A percentile compares a stretch with the other conserved stretches of the same genome.
phyloP scores from a whole-genome alignment of 1,140 invertebrate genomes.

The Nasonia longicornis region DNA sequence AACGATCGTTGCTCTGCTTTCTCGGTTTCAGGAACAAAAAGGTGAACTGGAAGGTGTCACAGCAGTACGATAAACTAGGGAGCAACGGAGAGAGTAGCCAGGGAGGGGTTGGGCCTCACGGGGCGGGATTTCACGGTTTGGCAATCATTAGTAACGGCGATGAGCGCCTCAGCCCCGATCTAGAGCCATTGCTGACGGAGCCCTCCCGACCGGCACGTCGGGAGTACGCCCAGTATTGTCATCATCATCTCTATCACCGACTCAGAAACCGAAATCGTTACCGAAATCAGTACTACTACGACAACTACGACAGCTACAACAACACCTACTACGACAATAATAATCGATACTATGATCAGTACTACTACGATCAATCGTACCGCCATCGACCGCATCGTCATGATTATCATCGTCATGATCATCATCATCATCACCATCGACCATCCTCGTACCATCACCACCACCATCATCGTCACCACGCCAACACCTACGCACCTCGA shows the following conservation, averaged over 20 bases:
- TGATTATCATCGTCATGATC: conserved; percentile 54
- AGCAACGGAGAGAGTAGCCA: conserved; percentile 69
- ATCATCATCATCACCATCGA: conserved; percentile 60
- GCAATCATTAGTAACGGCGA: conserved; percentile 52
- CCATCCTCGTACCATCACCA: conserved; percentile 63
- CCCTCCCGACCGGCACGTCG: conserved; percentile 20
- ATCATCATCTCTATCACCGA: conserved; percentile 27
- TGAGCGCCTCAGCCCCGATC: conserved; percentile 62
- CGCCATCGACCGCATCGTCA: conserved; percentile 53
- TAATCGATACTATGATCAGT: conserved; percentile 1
- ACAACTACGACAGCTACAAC: not conserved
- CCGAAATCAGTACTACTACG: not conserved
- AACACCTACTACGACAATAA: conserved; percentile 2
- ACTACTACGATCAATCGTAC: conserved; percentile 31
- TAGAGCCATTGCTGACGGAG: conserved; percentile 66
- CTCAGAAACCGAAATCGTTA: conserved; percentile 19
- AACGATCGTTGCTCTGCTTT: not conserved
- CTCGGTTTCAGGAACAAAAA: conserved; percentile 82
- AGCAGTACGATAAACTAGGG: conserved; percentile 68
- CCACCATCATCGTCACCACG: conserved; percentile 63
- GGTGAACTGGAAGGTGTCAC: conserved; percentile 77
- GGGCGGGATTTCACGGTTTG: conserved; percentile 52
- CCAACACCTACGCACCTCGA: conserved; percentile 65
- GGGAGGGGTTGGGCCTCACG: conserved; percentile 64
- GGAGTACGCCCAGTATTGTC: conserved; percentile 18